Percentiles rank a stretch among this genome's conserved stretches.
Evolutionary conservation across 2,113 vertebrate species (phyloP).

Genomic region (Sturnira hondurensis): DNA sequence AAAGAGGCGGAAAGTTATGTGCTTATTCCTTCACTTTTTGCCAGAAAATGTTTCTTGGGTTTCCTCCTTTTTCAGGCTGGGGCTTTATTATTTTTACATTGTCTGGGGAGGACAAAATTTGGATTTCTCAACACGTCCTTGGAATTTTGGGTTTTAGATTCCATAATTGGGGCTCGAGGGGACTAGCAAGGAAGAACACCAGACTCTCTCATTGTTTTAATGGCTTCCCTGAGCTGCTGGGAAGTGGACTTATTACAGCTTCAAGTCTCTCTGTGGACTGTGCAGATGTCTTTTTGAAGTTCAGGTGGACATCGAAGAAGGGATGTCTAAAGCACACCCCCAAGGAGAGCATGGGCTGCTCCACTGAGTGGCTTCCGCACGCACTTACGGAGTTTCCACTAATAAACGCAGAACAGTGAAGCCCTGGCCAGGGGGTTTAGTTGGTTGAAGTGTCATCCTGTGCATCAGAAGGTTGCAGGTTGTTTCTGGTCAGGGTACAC

Average conservation of each 20-base stretch:
- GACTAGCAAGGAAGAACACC: neutral
- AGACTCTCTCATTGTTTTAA: constrained; percentile 35
- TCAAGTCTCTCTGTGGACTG: neutral
- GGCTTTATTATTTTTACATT: constrained; percentile 22
- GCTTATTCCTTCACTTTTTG: neutral
- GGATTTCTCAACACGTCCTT: constrained; percentile 14
- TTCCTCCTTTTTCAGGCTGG: neutral
- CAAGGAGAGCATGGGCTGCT: neutral
- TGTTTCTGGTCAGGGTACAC: too few relatives aligned
- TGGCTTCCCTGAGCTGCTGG: neutral
- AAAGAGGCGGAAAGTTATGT: neutral
- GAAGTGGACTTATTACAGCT: neutral
- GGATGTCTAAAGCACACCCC: accelerated
- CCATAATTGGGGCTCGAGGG: constrained; percentile 46
- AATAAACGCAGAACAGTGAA: neutral
- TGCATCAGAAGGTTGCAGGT: too few relatives aligned
- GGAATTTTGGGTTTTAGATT: constrained; percentile 41
- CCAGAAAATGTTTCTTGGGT: neutral
- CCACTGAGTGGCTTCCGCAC: neutral
- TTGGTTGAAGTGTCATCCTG: too few relatives aligned
- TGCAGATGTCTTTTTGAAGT: constrained; percentile 23
- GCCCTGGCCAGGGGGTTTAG: too few relatives aligned
- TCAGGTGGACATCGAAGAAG: constrained; percentile 1
- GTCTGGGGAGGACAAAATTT: neutral
- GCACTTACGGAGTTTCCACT: neutral